Percentiles rank a stretch among this genome's conserved stretches.
phyloP scores from a whole-genome alignment of 2,888 invertebrate species.

The Lithophane semibrunnea region DNA sequence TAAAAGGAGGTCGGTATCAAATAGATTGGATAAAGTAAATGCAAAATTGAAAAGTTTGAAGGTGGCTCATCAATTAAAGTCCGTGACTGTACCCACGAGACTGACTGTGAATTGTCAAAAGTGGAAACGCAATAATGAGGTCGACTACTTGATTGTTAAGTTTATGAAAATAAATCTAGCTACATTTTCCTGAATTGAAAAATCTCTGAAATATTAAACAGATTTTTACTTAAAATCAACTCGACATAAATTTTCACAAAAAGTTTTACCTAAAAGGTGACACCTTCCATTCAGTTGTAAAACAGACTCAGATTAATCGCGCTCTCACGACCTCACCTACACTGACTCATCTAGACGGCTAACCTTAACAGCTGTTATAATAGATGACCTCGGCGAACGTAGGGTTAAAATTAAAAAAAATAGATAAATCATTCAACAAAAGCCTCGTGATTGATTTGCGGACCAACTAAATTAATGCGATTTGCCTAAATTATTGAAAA shows the following conservation, averaged over 20 bases:
- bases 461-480: neutral
- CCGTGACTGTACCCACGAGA: neutral
- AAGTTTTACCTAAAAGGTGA: slow-evolving; percentile 7
- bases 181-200: neutral
- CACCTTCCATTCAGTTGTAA: neutral
- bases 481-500: too few relatives aligned
- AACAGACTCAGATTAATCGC: slow-evolving; percentile 8
- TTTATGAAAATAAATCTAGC: neutral
- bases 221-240: neutral
- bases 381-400: neutral
- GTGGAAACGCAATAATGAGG: neutral
- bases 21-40: too few relatives aligned
- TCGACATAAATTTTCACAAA: neutral
- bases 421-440: neutral
- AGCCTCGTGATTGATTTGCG: too few relatives aligned
- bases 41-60: too few relatives aligned
- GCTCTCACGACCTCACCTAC: neutral
- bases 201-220: neutral
- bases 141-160: neutral
- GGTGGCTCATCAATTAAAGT: too few relatives aligned
- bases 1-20: too few relatives aligned
- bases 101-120: neutral
- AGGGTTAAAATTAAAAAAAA: neutral
- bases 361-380: neutral
- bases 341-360: neutral